Evolutionary conservation across 2,888 invertebrate species (phyloP), one percentile per base, ranked within the genome.

Genomic region (Ypsolopha scabrella): DNA sequence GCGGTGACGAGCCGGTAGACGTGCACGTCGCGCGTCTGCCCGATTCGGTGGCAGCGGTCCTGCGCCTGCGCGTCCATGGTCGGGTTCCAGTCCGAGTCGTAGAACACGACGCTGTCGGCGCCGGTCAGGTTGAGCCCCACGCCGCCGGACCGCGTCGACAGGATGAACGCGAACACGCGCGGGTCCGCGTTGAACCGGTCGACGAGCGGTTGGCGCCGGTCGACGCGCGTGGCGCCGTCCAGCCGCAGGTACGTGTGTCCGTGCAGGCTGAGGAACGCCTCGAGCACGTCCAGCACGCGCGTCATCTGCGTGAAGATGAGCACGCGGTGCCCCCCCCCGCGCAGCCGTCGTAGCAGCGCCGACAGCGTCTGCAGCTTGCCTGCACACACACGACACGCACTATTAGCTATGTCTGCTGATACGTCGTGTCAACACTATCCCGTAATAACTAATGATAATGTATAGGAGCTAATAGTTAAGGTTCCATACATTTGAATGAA

Each of bases 251-350:
- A 99, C 60, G 97, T 94, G 77, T 98, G 96, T 1, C 98, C 99
- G 78, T 98, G 98, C 83, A 94, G 94, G 72, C 96, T 97, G 48
- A 99, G 92, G 85, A 99, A 99, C 44, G 94, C 93, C 87, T 99
- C 99, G 43, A 99, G 89, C 56, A 99, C 96, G 82, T 99, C 99
- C 68, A 99, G 87, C 97, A 99, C 99, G 75, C 95, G 93, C 10
- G 99, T 98, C 99, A 99, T 99, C 88, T 99, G 99, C 14, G 99
- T 99, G 87, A 99, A 99, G 63, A 99, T 95, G 36, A 99, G 89
- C 57, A 94, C 98, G 59, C 99, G 90, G 85, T 99, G 99, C 50
- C 90, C 91, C 51, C 89, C 96, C 14, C 88, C 85, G 79, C 95
- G 96, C 45, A 99, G 87, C 60, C 92, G 89, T 48, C 96, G 90